These are phyloP conservation scores for Choreutis nemorana DNA, from an alignment of 2,888 invertebrate species.

Conservation along the genomic window DNA sequence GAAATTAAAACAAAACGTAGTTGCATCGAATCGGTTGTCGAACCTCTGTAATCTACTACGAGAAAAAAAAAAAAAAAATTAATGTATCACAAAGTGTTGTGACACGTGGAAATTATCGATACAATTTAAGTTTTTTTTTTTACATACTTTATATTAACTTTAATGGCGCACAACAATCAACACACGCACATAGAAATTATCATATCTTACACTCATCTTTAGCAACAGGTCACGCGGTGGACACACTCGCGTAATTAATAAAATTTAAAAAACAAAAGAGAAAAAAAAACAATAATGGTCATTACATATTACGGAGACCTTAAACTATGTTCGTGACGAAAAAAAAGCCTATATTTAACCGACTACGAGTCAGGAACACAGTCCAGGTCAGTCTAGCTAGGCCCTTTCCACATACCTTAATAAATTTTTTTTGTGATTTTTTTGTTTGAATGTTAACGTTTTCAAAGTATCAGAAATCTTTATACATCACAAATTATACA, in stretches of 20 bases:
- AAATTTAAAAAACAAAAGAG: slow-evolving; percentile 38
- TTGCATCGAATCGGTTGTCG: slow-evolving; percentile 14
- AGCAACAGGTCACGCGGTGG: slow-evolving; percentile 30
- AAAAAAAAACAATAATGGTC: slow-evolving; percentile 29
- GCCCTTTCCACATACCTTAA: slow-evolving; percentile 33
- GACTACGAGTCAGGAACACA: slow-evolving; percentile 26
- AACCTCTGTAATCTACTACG: slow-evolving; percentile 6
- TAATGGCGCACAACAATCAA: slow-evolving; percentile 58
- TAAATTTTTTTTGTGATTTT: slow-evolving; percentile 36
- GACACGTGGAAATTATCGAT: slow-evolving; percentile 23
- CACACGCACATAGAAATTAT: slow-evolving; percentile 48
- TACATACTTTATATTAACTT: slow-evolving; percentile 27
- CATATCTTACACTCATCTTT: slow-evolving; percentile 32
- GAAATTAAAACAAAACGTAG: slow-evolving; percentile 15
- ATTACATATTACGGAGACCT: slow-evolving; percentile 20
- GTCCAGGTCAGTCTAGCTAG: slow-evolving; percentile 31
- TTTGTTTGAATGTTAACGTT: slow-evolving; percentile 19
- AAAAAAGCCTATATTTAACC: slow-evolving; percentile 14
- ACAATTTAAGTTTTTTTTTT: slow-evolving; percentile 9
- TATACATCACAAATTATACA: slow-evolving; percentile 46
- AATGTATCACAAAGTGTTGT: slow-evolving; percentile 19
- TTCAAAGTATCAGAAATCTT: slow-evolving; percentile 13
- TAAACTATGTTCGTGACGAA: slow-evolving; percentile 25
- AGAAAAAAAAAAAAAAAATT: slow-evolving; percentile 4
- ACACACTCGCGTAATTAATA: slow-evolving; percentile 42